A percentile compares a stretch with the other conserved stretches of the same genome.
phyloP scores from a whole-genome alignment of 1,140 invertebrate species.

The Asobara japonica region DNA sequence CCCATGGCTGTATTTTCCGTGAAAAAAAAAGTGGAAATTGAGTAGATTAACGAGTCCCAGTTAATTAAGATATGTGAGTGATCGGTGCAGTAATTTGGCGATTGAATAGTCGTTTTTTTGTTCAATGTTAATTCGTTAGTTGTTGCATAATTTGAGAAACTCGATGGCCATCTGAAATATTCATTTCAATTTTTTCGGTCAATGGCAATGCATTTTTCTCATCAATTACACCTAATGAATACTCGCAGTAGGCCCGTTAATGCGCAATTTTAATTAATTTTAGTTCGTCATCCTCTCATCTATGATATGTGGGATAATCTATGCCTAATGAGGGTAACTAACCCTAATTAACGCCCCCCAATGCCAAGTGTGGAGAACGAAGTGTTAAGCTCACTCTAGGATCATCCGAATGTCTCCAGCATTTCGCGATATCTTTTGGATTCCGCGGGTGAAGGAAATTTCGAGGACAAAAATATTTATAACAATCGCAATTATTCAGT shows the following conservation, averaged over 20 bases:
- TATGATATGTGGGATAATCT: constrained; percentile 58
- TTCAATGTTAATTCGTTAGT: too few species aligned
- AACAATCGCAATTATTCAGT: too few species aligned
- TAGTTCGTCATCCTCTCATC: constrained; percentile 12
- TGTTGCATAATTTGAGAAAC: too few species aligned
- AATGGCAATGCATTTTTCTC: not conserved
- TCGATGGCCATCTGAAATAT: not conserved
- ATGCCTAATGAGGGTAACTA: constrained; percentile 39
- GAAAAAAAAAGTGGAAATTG: not conserved
- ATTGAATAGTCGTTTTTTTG: not conserved
- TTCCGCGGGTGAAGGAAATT: too few species aligned
- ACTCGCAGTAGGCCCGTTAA: constrained; percentile 39
- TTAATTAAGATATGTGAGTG: not conserved
- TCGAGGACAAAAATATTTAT: too few species aligned
- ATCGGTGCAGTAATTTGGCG: not conserved
- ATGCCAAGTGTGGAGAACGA: not conserved
- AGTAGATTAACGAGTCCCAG: not conserved
- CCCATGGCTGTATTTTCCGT: not conserved
- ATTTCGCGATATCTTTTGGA: too few species aligned
- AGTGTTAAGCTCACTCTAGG: constrained; percentile 7
- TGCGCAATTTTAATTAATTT: constrained; percentile 12
- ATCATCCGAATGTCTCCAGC: too few species aligned
- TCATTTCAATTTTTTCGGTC: not conserved
- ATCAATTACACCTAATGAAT: not conserved
- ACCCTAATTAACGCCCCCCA: not conserved